Evolutionary conservation across 2,888 invertebrate genomes (phyloP), one percentile per base, ranked within the genome.

Genomic region (Dexiosoma caninum): DNA sequence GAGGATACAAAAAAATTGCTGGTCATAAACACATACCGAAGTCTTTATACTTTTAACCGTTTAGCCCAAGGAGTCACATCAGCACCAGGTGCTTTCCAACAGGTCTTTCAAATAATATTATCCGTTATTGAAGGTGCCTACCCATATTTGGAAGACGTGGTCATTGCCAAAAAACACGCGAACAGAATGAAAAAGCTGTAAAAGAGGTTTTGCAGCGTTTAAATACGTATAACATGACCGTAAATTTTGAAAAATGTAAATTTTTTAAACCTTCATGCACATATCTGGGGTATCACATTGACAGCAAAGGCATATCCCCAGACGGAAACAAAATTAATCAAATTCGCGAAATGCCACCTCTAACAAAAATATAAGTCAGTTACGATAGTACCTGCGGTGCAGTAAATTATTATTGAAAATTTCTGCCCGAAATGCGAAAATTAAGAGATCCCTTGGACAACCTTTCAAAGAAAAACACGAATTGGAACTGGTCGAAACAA

Each of bases 11-110:
- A 72, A 7, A 79, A 83, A 19, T 19, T 84, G 8, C 57, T 78
- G 0, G 81, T 82, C 7, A 82, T 82, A 1, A 81, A 81, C 19
- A 83, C 82, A 8, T 72, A 82, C 57, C 76, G 67, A 10, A 82
- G 82, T 0, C 12, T 80, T 2, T 83, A 67, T 35, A 77, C 74
- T 21, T 83, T 79, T 37, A 83, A 84, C 37, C 57, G 81, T 6
- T 60, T 81, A 9, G 62, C 79, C 3, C 72, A 64, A 14, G 80
- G 82, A 16, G 66, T 82, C 7, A 84, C 78, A 74, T 67, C 83
- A 14, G 81, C 82, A 2, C 83, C 82, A 40, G 80, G 78, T 1
- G 81, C 53, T 12, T 82, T 83, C 64, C 81, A 82, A 35, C 77
- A 81, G 49, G 27, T 72, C 9, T 81, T 82, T 37, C 70, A 79